Percentiles rank a stretch among this genome's conserved stretches.
These are phyloP conservation scores for Xestoiulus laeticollis DNA, from an alignment of 2,888 invertebrate genomes.

Conservation along the genomic window DNA sequence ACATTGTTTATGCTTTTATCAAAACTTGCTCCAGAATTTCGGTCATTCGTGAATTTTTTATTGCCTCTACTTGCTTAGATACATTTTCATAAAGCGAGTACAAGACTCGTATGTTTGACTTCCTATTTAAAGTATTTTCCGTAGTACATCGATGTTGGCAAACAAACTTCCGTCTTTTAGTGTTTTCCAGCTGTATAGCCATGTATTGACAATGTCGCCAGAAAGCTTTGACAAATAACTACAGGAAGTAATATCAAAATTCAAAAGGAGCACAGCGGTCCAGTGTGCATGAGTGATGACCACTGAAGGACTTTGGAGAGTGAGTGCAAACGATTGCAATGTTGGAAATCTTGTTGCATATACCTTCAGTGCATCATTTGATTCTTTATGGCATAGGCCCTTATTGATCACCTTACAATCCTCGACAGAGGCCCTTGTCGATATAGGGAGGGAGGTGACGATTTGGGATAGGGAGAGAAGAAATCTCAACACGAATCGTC, in stretches of 20 bases:
- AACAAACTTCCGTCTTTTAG: background rate
- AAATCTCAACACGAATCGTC: background rate
- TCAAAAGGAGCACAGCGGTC: background rate
- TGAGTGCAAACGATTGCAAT: background rate
- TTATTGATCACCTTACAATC: background rate
- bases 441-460: background rate
- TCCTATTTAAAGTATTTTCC: too few species aligned
- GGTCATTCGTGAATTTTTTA: too few species aligned
- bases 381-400: background rate
- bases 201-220: background rate
- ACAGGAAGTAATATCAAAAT: slow-evolving; percentile 33
- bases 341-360: background rate
- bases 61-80: too few species aligned
- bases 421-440: background rate
- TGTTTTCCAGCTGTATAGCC: background rate
- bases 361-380: background rate
- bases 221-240: slow-evolving; percentile 6
- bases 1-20: too few species aligned
- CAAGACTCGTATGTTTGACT: too few species aligned
- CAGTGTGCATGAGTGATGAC: slow-evolving; percentile 16
- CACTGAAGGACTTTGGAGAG: slow-evolving; percentile 3
- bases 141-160: background rate
- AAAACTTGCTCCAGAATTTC: too few species aligned
- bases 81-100: too few species aligned
- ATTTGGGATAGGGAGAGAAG: background rate